A percentile compares a stretch with the other conserved stretches of the same genome.
Conservation (phyloP, 2,797 vertebrate genomes). For the Lindbergichthys nudifrons region DNA sequence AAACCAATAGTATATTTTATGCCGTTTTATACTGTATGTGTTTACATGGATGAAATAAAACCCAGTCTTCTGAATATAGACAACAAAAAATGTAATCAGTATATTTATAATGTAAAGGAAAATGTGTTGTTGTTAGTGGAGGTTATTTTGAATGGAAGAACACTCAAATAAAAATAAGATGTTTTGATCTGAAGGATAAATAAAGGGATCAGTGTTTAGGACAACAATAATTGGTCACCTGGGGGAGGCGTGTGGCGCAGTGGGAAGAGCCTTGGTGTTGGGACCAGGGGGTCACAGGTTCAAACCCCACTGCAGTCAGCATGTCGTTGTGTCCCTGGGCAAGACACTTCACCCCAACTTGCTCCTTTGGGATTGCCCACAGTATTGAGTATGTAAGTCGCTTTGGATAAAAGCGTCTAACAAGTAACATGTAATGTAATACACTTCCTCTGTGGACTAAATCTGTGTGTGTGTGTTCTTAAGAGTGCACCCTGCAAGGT, state of each 20-base stretch:
- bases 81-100: background rate
- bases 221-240: conserved; percentile 5
- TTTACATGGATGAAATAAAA: background rate
- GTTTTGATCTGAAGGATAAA: conserved; percentile 1
- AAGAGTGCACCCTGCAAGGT: conserved; percentile 27
- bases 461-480: background rate
- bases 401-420: too few relatives aligned
- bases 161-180: background rate
- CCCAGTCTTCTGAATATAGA: background rate
- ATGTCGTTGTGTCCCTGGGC: too few relatives aligned
- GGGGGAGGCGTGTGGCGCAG: too few relatives aligned
- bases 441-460: background rate
- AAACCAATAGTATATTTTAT: background rate
- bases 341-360: too few relatives aligned
- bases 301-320: too few relatives aligned
- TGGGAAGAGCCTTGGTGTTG: too few relatives aligned
- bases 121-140: background rate
- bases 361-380: too few relatives aligned
- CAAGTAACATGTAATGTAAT: too few relatives aligned
- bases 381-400: too few relatives aligned
- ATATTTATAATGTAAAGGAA: background rate
- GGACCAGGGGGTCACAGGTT: too few relatives aligned
- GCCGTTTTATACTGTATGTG: background rate
- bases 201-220: background rate
- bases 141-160: conserved; percentile 6